phyloP scores from a whole-genome alignment of 2,888 invertebrate genomes.

The Ectobius pallidus region DNA sequence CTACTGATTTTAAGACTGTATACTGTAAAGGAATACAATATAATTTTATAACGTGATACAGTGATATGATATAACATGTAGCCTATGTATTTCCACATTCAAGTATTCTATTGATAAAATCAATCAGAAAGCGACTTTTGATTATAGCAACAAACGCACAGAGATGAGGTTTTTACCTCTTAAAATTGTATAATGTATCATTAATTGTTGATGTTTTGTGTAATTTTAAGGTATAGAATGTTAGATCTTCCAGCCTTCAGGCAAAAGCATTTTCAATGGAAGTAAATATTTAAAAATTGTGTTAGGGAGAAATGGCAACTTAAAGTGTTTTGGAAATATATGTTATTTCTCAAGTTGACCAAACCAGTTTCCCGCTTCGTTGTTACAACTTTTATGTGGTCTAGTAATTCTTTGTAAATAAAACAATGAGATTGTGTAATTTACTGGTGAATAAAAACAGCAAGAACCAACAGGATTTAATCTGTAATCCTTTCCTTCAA shows the following conservation, averaged over 20 bases:
- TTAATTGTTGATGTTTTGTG: not conserved
- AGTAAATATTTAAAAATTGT: too few species aligned
- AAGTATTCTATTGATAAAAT: not conserved
- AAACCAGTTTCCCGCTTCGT: not conserved
- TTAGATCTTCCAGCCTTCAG: not conserved
- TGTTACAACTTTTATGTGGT: not conserved
- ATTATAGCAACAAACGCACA: not conserved
- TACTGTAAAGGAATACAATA: too few species aligned
- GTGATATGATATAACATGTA: too few species aligned
- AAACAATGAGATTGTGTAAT: not conserved
- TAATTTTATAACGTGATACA: too few species aligned
- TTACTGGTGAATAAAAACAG: not conserved
- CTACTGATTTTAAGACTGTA: too few species aligned
- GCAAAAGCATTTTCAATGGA: not conserved
- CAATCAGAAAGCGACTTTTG: not conserved
- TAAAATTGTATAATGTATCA: not conserved
- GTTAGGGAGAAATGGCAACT: not conserved
- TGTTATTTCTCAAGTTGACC: not conserved
- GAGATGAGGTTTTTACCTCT: not conserved
- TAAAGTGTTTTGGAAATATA: not conserved
- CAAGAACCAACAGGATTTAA: not conserved
- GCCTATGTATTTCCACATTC: too few species aligned
- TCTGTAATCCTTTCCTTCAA: too few species aligned
- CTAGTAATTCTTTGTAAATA: not conserved
- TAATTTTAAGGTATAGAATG: not conserved